phyloP scores from a whole-genome alignment of 2,888 invertebrate genomes.

The Drosophila conformis region DNA sequence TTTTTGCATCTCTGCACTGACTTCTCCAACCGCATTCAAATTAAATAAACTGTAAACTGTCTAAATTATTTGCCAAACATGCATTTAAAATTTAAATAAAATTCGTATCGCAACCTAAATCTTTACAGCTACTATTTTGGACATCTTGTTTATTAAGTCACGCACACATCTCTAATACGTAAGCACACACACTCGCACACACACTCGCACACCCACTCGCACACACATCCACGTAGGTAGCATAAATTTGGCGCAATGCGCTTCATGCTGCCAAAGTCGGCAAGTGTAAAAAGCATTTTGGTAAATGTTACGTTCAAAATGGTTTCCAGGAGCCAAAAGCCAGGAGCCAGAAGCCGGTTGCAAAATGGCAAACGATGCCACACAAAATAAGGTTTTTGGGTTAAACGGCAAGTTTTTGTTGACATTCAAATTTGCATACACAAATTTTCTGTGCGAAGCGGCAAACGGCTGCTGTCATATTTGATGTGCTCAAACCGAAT shows the following conservation, averaged over 20 bases:
- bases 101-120: background rate
- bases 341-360: slow-evolving; percentile 3
- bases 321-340: slow-evolving; percentile 47
- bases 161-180: slow-evolving; percentile 53
- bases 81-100: slow-evolving; percentile 3
- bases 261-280: slow-evolving; percentile 53
- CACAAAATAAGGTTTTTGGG: slow-evolving; percentile 78
- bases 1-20: no score
- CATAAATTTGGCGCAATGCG: slow-evolving; percentile 62
- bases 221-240: slow-evolving; percentile 22
- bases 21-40: background rate
- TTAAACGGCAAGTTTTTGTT: slow-evolving; percentile 79
- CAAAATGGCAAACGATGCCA: slow-evolving; percentile 62
- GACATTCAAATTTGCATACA: slow-evolving; percentile 80
- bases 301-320: slow-evolving; percentile 55
- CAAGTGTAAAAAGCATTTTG: slow-evolving; percentile 55
- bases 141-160: slow-evolving; percentile 25
- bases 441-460: slow-evolving; percentile 59
- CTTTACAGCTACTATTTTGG: background rate
- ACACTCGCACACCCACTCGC: background rate
- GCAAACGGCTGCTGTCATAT: slow-evolving; percentile 69
- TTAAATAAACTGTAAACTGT: background rate
- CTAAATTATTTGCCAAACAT: background rate
- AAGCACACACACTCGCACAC: slow-evolving; percentile 18
- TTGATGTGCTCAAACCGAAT: slow-evolving; percentile 72